Base-by-base conservation (phyloP, 2,113 vertebrate species). In the Mustelus asterias region DNA sequence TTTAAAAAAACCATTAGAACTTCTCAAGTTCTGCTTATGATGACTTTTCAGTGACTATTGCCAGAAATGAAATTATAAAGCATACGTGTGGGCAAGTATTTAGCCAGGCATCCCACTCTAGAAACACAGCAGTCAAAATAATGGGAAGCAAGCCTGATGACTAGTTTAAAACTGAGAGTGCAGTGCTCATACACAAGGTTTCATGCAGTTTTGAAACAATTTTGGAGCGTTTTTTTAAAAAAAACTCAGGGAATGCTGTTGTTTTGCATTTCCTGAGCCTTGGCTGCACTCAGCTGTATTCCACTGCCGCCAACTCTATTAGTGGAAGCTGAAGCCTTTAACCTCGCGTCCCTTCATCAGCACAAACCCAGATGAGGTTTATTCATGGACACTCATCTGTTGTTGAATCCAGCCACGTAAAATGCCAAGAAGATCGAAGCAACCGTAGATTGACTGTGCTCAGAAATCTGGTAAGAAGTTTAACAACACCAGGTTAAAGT, bases 401-500 rank as follows among this genome's bases (percentile, higher is more conserved):
- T 26, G 8, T 26, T 76, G 24, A 72, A 72, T 37, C 70, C 54
- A 72, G 37, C 26, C 44, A 76, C 48, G 94, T 24, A 48, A 95
- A 76, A n/a, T 69, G 7, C 60, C n/a, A 44, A 63, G 69, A 70
- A 29, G 44, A 95, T 54, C 8, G 37, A 29, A 33, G 65, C 41
- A 48, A 29, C 41, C 13, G 63, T 24, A 94, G 93, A 44, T 44
- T 69, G 20, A 48, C 67, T 94, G n/a, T 94, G 41, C 93, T 70
- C 94, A 72, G 94, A 95, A 90, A 90, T 90, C 54, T 60, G 88
- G n/a, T n/a, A n/a, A n/a, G n/a, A n/a, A n/a, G n/a, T n/a, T n/a
- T n/a, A n/a, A n/a, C n/a, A n/a, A n/a, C n/a, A n/a, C n/a, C n/a
- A n/a, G n/a, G n/a, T n/a, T n/a, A n/a, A n/a, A n/a, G n/a, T n/a